Base-by-base conservation (phyloP, 2,797 vertebrate genomes). In the Coccyzus lansbergi region DNA sequence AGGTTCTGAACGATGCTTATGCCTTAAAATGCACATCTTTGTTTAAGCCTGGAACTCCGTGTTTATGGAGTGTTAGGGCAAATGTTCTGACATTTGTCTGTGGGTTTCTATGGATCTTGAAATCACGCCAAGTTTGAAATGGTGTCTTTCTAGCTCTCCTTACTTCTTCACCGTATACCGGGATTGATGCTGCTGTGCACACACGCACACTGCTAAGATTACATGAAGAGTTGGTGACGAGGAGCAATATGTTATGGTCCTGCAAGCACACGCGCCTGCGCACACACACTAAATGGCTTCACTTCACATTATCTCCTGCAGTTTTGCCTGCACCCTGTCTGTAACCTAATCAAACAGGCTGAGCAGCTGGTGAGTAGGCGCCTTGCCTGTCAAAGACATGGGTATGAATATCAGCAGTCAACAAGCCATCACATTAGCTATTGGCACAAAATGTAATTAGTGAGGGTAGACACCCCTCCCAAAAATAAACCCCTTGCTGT, bases 331-430 rank as follows among this genome's bases (percentile, higher is more conserved):
- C 91, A 19, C 93, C 83, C 80, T 90, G 85, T 82, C 91, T 90
- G 77, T 95, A 96, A 96, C 96, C 95, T 94, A 79, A 95, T 93
- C 93, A 83, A 95, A 84, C 80, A 77, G 85, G 63, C 95, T 82
- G 94, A 96, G 93, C 95, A 95, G 96, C 95, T 96, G 96, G 94
- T 95, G 95, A 95, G 95, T 97, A 89, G 96, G 94, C 20, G 91
- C 85, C 92, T 52, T 82, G 95, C 93, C 92, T 96, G 94, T 97
- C 92, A 96, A 46, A 97, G 96, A 95, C 88, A 77, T 28, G 72
- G 84, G 92, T 67, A 92, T 55, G 95, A 95, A 93, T 95, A 94
- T 93, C 94, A 95, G 94, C 96, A 97, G 85, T 94, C 92, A 92
- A 82, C 94, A 77, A 97, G 87, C 89, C 95, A 95, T 93, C 93